Evolutionary conservation across 2,888 invertebrate genomes (phyloP).

Genomic region (Drosophila phalerata): DNA sequence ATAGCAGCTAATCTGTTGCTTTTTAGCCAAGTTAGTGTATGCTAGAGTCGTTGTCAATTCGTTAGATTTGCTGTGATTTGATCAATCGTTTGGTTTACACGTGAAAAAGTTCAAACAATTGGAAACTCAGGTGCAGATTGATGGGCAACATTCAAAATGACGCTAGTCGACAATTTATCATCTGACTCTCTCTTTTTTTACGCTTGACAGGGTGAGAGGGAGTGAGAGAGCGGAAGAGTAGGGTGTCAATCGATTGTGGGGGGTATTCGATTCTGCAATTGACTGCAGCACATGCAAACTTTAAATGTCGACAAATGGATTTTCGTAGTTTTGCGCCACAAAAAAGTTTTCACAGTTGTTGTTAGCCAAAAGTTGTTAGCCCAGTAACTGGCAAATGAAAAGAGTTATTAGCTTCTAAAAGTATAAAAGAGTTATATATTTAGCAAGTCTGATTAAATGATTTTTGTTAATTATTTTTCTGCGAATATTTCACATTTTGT

Average conservation of each 20-base stretch:
- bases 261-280: constrained; percentile 43
- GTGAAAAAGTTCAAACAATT: constrained; percentile 63
- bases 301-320: constrained; percentile 76
- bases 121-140: constrained; percentile 66
- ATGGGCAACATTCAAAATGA: constrained; percentile 55
- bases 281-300: constrained; percentile 73
- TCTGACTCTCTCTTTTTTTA: constrained; percentile 13
- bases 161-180: constrained; percentile 68
- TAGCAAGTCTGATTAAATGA: too few species aligned
- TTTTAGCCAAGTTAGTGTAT: constrained; percentile 23
- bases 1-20: not conserved
- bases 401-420: not conserved
- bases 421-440: too few species aligned
- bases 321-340: constrained; percentile 68
- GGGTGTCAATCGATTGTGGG: constrained; percentile 15
- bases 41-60: not conserved
- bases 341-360: constrained; percentile 16
- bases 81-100: constrained; percentile 68
- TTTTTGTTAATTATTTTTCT: too few species aligned
- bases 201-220: not conserved
- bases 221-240: not conserved
- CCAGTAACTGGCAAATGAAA: not conserved
- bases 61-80: constrained; percentile 42
- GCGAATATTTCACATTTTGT: too few species aligned
- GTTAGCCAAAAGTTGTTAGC: constrained; percentile 6